Evolutionary conservation across 2,888 invertebrate genomes (phyloP).

Genomic region (Eilema depressum): DNA sequence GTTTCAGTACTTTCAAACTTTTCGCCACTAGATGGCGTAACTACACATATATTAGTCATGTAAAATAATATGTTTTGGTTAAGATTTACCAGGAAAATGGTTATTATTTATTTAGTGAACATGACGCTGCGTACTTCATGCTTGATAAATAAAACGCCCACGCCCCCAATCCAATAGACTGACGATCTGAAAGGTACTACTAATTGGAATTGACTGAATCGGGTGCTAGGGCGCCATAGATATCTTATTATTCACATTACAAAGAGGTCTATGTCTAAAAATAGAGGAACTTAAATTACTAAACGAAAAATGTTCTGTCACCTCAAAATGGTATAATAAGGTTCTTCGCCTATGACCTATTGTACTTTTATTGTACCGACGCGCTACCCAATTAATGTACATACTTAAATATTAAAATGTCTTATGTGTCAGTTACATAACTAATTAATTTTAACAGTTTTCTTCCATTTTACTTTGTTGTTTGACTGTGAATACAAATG

Average conservation of each 20-base stretch:
- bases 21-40: slow-evolving; percentile 17
- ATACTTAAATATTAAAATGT: slow-evolving; percentile 3
- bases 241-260: too few relatives aligned
- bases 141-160: not conserved
- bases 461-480: not conserved
- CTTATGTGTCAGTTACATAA: slow-evolving; percentile 12
- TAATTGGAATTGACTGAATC: too few relatives aligned
- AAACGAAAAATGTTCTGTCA: not conserved
- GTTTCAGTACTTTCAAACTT: not conserved
- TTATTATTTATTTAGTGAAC: not conserved
- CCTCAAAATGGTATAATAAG: not conserved
- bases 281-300: too few relatives aligned
- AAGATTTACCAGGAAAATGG: not conserved
- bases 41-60: not conserved
- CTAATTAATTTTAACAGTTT: not conserved
- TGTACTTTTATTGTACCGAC: not conserved
- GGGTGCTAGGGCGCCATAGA: too few relatives aligned
- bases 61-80: not conserved
- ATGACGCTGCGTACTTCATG: not conserved
- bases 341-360: not conserved
- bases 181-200: too few relatives aligned
- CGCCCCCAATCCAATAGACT: too few relatives aligned
- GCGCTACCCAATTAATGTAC: not conserved
- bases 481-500: not conserved
- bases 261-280: too few relatives aligned